These are phyloP conservation scores for Ophioderma brevispina DNA, from an alignment of 35 echinoderm and acorn worm genomes.

Conservation along the genomic window DNA sequence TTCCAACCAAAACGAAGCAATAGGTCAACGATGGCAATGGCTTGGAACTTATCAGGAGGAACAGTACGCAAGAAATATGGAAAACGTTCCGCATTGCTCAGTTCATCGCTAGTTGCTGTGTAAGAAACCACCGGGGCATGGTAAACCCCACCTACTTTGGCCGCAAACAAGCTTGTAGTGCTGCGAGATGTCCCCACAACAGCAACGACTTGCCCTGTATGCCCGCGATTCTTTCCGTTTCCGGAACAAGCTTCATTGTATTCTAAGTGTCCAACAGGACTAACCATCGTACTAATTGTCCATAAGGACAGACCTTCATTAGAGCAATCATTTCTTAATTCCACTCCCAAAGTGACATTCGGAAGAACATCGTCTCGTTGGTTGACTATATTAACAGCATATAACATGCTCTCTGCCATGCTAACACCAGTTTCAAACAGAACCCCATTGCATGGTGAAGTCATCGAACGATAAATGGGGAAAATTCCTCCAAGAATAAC, in stretches of 20 bases:
- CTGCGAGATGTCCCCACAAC: conserved; percentile 58
- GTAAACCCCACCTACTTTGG: conserved; percentile 26
- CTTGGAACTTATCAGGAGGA: conserved; percentile 70
- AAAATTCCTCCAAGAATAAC: conserved; percentile 21
- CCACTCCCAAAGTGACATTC: conserved; percentile 33
- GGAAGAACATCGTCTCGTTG: conserved; percentile 26
- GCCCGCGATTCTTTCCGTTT: not conserved
- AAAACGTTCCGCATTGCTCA: conserved; percentile 33
- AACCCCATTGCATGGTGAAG: not conserved
- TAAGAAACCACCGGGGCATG: conserved; percentile 42
- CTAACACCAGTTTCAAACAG: not conserved
- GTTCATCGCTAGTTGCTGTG: conserved; percentile 62
- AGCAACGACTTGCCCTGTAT: not conserved
- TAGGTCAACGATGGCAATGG: conserved; percentile 18
- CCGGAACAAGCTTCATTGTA: not conserved
- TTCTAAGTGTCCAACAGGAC: not conserved
- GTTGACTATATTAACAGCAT: conserved; percentile 20
- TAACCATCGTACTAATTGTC: not conserved
- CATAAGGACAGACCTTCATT: conserved; percentile 6
- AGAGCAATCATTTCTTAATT: conserved; percentile 29
- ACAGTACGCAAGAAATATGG: conserved; percentile 56
- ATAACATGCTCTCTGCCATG: conserved; percentile 15
- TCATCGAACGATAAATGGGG: not conserved
- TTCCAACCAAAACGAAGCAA: conserved; percentile 25
- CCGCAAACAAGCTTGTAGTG: conserved; percentile 30